phyloP scores from a whole-genome alignment of 2,797 vertebrate genomes.

The Rhodeus uyekii region DNA sequence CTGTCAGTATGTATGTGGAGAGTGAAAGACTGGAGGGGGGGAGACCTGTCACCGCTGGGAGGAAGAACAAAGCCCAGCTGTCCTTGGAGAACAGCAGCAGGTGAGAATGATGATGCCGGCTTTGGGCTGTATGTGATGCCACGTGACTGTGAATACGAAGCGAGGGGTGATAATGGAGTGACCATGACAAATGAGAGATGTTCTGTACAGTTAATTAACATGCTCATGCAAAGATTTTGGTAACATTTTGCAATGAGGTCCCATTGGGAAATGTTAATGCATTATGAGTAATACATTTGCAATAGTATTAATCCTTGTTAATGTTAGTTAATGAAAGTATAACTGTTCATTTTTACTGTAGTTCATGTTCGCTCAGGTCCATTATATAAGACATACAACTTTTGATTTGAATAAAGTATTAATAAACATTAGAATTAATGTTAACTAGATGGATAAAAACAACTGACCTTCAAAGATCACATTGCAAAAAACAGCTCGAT shows the following conservation, averaged over 20 bases:
- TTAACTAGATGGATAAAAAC: too few species aligned
- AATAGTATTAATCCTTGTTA: background rate
- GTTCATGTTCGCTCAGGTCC: background rate
- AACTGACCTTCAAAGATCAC: too few species aligned
- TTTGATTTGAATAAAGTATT: too few species aligned
- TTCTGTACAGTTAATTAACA: background rate
- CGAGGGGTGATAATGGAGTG: background rate
- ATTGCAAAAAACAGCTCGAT: too few species aligned
- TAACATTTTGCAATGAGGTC: background rate
- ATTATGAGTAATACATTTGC: background rate
- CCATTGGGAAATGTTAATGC: background rate
- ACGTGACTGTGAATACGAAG: slow-evolving; percentile 4
- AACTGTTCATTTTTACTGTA: background rate
- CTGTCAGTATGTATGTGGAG: slow-evolving; percentile 43
- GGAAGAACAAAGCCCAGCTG: slow-evolving; percentile 44
- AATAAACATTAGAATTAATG: background rate
- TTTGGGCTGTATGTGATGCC: slow-evolving; percentile 22
- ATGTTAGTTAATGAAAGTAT: background rate
- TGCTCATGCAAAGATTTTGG: background rate
- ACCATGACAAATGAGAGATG: background rate
- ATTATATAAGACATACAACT: background rate
- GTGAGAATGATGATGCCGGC: slow-evolving; percentile 22
- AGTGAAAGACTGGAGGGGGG: slow-evolving; percentile 36
- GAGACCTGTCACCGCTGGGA: slow-evolving; percentile 33
- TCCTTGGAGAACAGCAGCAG: slow-evolving; percentile 33